Evolutionary conservation across 2,113 vertebrate genomes (phyloP), one percentile per base, ranked within the genome.

Genomic region (Lagenorhynchus albirostris): DNA sequence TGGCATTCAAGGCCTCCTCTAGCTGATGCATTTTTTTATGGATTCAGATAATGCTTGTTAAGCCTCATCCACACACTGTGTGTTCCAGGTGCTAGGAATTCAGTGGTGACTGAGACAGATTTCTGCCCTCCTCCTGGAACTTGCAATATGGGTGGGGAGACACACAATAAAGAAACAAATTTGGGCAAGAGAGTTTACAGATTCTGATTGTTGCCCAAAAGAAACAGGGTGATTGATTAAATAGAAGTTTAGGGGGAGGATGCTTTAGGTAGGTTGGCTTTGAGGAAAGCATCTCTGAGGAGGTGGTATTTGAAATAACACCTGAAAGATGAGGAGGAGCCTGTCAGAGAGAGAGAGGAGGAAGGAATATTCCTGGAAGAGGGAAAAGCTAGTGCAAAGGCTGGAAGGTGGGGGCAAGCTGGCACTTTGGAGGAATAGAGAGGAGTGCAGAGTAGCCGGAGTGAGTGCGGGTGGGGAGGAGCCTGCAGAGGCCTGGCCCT

Each of bases 21-120:
- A 21, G 44, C 44, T 4, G 3, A 50, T 4, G 11, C 9, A 10
- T 25, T 70, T 80, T 71, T 55, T 17, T 18, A 0, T 5, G 12
- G 82, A 14, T 41, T 88, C 71, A 67, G 60, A 55, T 82, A 9
- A 26, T 44, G 63, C 38, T 55, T 21, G 8, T 38, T 25, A 29
- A 38, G 18, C 47, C n/a, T 67, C 36, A 1, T 8, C 58, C 0
- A 11, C 4, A 2, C 1, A 2, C 47, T 4, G 0, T 5, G 11
- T 60, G 41, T 82, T 63, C 18, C 25, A 21, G 50, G 68, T 25
- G 25, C 33, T 83, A 31, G 18, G 17, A 41, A 44, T 20, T 53
- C 10, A 60, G 0, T 4, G 25, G 58, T 44, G 33, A 58, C 14
- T 2, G 6, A 41, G 44, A 60, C 13, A 9, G 44, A 26, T 38